phyloP scores from a whole-genome alignment of 2,888 invertebrate genomes.

The Piscicola geometra region DNA sequence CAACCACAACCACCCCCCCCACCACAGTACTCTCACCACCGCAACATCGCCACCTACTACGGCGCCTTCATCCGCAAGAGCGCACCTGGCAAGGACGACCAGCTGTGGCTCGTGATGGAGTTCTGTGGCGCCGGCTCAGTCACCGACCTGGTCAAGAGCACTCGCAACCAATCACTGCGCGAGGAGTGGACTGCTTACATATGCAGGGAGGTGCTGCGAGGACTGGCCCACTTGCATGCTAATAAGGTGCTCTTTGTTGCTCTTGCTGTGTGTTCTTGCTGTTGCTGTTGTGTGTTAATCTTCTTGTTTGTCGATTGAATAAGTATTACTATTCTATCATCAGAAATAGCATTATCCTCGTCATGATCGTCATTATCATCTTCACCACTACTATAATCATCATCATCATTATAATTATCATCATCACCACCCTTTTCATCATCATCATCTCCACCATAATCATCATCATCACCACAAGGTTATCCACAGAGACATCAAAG shows the following conservation, averaged over 20 bases:
- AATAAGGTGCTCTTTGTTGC: slow-evolving; percentile 35
- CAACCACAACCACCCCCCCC: slow-evolving; percentile 12
- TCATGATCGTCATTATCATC: no score
- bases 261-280: no score
- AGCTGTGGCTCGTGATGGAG: slow-evolving; percentile 97
- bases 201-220: slow-evolving; percentile 71
- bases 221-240: slow-evolving; percentile 44
- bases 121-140: slow-evolving; percentile 99
- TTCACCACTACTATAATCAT: neutral
- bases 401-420: neutral
- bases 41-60: slow-evolving; percentile 99
- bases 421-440: slow-evolving; percentile 5
- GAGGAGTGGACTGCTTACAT: slow-evolving; percentile 99
- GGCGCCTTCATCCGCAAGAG: slow-evolving; percentile 99
- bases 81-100: slow-evolving; percentile 94
- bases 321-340: no score
- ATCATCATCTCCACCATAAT: neutral
- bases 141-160: slow-evolving; percentile 92
- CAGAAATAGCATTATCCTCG: no score
- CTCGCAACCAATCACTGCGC: slow-evolving; percentile 92
- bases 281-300: no score
- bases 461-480: slow-evolving; percentile 33
- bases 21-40: slow-evolving; percentile 63
- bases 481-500: slow-evolving; percentile 96
- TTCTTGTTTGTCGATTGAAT: no score